A percentile compares a stretch with the other conserved stretches of the same genome.
phyloP scores from a whole-genome alignment of 2,797 vertebrate species.

The Bovichtus diacanthus region DNA sequence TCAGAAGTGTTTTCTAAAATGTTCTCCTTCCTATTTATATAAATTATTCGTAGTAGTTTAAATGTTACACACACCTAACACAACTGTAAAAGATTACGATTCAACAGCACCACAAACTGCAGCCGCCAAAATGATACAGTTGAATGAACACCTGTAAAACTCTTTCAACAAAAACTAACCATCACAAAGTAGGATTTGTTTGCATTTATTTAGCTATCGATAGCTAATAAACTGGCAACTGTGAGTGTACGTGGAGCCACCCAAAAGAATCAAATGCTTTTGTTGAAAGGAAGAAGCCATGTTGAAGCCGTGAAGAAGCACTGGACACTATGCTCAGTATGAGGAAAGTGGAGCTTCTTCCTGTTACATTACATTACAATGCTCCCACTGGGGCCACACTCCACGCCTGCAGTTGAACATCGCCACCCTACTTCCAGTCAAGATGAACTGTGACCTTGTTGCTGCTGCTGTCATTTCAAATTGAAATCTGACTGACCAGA shows the following conservation, averaged over 20 bases:
- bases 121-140: background rate
- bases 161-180: background rate
- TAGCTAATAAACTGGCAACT: background rate
- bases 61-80: background rate
- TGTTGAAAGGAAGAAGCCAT: background rate
- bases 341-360: background rate
- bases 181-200: background rate
- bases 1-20: background rate
- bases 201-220: background rate
- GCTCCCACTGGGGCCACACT: background rate
- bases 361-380: background rate
- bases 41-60: background rate
- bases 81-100: background rate
- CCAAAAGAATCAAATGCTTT: background rate
- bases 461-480: background rate
- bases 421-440: background rate
- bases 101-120: no score
- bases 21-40: background rate
- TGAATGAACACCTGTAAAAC: background rate
- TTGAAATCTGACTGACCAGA: background rate
- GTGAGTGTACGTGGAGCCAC: background rate
- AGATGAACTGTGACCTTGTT: background rate
- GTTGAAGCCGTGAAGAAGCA: no score
- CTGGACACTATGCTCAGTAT: no score
- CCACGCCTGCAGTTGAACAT: background rate